A percentile compares a stretch with the other conserved stretches of the same genome.
Evolutionary conservation across 2,888 invertebrate species (phyloP).

Genomic region (Gari tellinella): DNA sequence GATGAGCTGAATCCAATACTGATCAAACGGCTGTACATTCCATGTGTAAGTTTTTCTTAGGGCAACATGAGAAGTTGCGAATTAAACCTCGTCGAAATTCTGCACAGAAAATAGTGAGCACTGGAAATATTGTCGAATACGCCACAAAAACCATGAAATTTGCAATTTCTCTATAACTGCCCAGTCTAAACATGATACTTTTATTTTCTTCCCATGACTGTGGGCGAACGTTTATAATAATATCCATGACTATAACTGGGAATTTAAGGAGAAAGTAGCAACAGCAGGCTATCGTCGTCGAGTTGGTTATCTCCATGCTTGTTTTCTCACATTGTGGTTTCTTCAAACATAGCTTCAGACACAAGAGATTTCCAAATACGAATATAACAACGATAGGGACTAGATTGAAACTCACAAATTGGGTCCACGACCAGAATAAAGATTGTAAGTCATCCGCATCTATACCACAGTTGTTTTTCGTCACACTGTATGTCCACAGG

Average conservation of each 20-base stretch:
- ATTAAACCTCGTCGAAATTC: constrained; percentile 2
- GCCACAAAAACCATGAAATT: constrained; percentile 9
- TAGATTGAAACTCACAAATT: constrained; percentile 69
- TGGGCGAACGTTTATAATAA: constrained; percentile 23
- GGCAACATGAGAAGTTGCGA: neutral
- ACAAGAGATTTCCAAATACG: constrained; percentile 50
- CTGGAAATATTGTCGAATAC: constrained; percentile 7
- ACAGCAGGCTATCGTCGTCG: constrained; percentile 39
- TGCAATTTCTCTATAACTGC: constrained; percentile 9
- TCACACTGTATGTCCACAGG: constrained; percentile 77
- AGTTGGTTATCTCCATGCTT: constrained; percentile 33
- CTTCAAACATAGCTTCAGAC: constrained; percentile 37
- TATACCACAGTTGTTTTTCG: constrained; percentile 47
- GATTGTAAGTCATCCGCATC: constrained; percentile 18
- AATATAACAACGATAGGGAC: constrained; percentile 69
- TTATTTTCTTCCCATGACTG: neutral
- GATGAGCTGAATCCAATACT: neutral
- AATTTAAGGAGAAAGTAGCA: constrained; percentile 41
- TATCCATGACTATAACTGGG: constrained; percentile 45
- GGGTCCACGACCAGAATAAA: constrained; percentile 73
- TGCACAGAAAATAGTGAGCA: constrained; percentile 1
- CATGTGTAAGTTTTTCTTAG: constrained; percentile 10
- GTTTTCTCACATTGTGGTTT: constrained; percentile 14
- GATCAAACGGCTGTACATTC: constrained; percentile 13
- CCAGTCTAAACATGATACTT: constrained; percentile 4